phyloP scores from a whole-genome alignment of 1,140 invertebrate genomes.

The Hydropsyche tenuis region DNA sequence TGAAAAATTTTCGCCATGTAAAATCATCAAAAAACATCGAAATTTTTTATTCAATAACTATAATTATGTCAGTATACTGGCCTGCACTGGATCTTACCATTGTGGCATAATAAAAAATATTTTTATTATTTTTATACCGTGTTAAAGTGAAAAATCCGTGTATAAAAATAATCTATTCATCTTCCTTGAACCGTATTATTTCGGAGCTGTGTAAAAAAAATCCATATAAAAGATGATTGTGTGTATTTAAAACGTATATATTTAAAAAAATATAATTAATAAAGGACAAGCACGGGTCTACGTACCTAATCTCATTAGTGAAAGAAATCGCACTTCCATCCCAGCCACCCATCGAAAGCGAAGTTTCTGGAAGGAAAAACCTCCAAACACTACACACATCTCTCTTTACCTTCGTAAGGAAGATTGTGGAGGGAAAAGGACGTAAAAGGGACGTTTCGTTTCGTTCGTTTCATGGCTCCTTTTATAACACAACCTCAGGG shows the following conservation, averaged over 20 bases:
- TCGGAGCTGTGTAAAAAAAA: no score
- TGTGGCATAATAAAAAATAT: no score
- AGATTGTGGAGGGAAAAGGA: background rate
- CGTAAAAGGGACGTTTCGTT: background rate
- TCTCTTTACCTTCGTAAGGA: background rate
- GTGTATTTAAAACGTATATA: background rate
- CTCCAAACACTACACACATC: background rate
- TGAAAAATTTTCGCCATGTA: no score
- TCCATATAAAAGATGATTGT: no score
- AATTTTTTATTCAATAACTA: no score
- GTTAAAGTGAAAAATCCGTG: no score
- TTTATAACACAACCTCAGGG: background rate
- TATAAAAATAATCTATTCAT: no score
- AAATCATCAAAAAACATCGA: no score
- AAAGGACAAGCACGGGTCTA: conserved; percentile 24
- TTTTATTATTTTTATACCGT: no score
- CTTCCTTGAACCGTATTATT: no score
- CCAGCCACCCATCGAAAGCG: background rate
- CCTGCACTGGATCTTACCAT: no score
- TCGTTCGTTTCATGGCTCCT: background rate
- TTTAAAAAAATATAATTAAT: conserved; percentile 6
- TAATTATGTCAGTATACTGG: no score
- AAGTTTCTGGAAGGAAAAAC: background rate
- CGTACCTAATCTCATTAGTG: conserved; percentile 47
- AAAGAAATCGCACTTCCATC: conserved; percentile 44